Conservation (phyloP, 2,113 vertebrate genomes). For the Myotis brandtii region DNA sequence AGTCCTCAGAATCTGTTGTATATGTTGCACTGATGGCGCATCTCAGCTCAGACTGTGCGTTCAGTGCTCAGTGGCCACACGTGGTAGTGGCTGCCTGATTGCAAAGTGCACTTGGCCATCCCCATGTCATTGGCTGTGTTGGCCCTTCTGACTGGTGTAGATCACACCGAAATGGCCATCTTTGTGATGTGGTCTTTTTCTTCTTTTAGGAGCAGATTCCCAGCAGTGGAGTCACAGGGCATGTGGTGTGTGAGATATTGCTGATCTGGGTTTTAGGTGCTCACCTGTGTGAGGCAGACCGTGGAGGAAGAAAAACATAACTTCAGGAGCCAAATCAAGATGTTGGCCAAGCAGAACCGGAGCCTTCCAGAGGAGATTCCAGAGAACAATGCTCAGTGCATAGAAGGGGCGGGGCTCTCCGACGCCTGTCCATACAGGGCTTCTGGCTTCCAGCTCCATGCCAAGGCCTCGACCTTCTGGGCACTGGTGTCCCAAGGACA, state of each 20-base stretch:
- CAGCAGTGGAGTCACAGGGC: rapidly evolving
- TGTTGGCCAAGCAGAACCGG: constrained; percentile 97
- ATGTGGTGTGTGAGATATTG: background rate
- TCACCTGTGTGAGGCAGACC: constrained; percentile 96
- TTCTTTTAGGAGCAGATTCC: background rate
- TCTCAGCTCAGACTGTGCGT: rapidly evolving
- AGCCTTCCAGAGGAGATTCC: constrained; percentile 95
- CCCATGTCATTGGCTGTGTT: too few relatives aligned
- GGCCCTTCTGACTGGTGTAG: rapidly evolving
- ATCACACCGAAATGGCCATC: rapidly evolving
- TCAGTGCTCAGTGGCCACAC: too few relatives aligned
- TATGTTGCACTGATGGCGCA: rapidly evolving
- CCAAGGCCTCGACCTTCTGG: background rate
- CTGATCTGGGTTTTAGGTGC: constrained; percentile 87
- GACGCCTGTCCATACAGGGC: rapidly evolving
- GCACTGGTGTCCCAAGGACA: too few relatives aligned
- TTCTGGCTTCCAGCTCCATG: background rate
- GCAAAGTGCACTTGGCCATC: too few relatives aligned
- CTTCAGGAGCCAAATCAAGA: constrained; percentile 96
- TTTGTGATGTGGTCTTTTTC: rapidly evolving
- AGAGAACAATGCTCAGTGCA: constrained; percentile 98
- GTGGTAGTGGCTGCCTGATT: too few relatives aligned
- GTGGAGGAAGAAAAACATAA: constrained; percentile 99
- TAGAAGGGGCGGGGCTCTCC: constrained; percentile 86
- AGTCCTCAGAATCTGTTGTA: background rate